Base-by-base conservation (phyloP, 2,113 vertebrate genomes). In the Clinocottus analis region DNA sequence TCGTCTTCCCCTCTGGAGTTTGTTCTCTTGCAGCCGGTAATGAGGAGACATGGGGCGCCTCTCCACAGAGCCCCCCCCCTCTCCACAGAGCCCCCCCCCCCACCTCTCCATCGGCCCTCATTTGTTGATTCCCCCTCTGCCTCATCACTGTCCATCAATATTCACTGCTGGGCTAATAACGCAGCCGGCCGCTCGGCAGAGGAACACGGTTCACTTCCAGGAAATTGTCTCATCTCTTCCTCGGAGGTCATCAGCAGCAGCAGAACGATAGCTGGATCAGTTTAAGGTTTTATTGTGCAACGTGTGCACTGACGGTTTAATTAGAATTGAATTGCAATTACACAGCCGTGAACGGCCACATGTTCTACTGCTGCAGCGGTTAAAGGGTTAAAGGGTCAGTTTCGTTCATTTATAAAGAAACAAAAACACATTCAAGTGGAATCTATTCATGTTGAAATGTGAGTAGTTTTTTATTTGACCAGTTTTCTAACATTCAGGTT, bases 121-220 rank as follows among this genome's bases (percentile, higher is more conserved):
- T 87, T 78, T 89, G 77, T 77, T 83, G 67, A 73, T 81, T 77
- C 79, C 72, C 51, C 49, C 49, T 80, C 72, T 83, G 71, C 49
- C 75, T 80, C 80, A 89, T 91, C 83, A 89, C 65, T 66, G 82
- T 85, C 90, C 79, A 87, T 91, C 90, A 86, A 75, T 82, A 84
- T 78, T 80, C 82, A 74, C 88, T 68, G 73, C 75, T 78, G 56
- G 11, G 16, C 75, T 85, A 84, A 89, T 86, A 85, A 85, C 85
- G 76, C 82, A 64, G 75, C 33, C 73, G 49, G 25, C 58, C 63
- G 80, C 72, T 84, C 67, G 43, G 77, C 64, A 67, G 64, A 82
- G 74, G 64, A 60, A 83, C 81, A 78, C 62, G 73, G 85, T 87
- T 85, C 83, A 84, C 61, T 82, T 85, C 58, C 3, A 63, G 75